A percentile compares a stretch with the other conserved stretches of the same genome.
These are phyloP conservation scores for Cataglyphis livida DNA, from an alignment of 2,888 invertebrate genomes.

Conservation along the genomic window DNA sequence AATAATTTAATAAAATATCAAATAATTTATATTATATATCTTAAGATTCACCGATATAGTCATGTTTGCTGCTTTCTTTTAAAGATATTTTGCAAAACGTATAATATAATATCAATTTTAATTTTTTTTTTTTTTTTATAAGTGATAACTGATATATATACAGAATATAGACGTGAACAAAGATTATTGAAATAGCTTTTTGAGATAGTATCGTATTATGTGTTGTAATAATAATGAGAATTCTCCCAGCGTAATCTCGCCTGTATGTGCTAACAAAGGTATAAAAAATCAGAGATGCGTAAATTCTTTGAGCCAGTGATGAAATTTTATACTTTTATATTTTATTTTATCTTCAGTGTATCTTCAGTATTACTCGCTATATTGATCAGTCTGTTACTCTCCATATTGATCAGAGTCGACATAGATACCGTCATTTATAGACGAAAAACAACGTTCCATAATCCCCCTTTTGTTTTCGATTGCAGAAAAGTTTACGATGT, in stretches of 20 bases:
- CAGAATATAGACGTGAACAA: background rate
- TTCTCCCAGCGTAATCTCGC: background rate
- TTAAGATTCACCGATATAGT: background rate
- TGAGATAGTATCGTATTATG: background rate
- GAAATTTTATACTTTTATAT: constrained; percentile 7
- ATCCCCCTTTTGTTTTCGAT: constrained; percentile 24
- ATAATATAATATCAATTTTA: background rate
- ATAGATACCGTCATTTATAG: background rate
- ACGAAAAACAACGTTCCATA: constrained; percentile 8
- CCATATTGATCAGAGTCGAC: constrained; percentile 6
- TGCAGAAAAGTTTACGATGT: constrained; percentile 18
- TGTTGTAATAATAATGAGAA: background rate
- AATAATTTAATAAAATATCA: background rate
- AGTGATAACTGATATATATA: background rate
- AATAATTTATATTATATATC: background rate
- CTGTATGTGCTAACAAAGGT: background rate
- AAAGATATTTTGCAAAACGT: background rate
- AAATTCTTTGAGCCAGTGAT: background rate
- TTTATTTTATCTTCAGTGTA: constrained; percentile 17
- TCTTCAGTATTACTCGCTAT: constrained; percentile 4
- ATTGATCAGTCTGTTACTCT: background rate
- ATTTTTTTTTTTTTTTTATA: background rate
- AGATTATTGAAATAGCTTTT: background rate
- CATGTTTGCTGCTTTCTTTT: background rate
- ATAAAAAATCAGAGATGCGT: constrained; percentile 2